Percentiles rank a stretch among this genome's conserved stretches.
phyloP scores from a whole-genome alignment of 2,888 invertebrate genomes.

The Chromoteleia sp. region DNA sequence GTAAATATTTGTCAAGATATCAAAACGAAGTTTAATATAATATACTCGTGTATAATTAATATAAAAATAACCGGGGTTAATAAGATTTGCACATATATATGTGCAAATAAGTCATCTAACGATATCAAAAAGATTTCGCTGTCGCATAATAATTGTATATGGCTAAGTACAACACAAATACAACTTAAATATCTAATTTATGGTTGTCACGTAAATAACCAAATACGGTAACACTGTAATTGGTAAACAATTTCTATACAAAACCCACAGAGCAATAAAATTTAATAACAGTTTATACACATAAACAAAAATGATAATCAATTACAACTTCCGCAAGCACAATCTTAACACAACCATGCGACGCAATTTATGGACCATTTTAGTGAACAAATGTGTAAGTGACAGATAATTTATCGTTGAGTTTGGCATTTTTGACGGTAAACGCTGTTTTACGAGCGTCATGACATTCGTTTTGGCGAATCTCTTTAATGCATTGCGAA shows the following conservation, averaged over 20 bases:
- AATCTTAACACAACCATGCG: slow-evolving; percentile 43
- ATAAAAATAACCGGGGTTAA: background rate
- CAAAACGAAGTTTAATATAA: too few species aligned
- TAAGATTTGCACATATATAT: slow-evolving; percentile 8
- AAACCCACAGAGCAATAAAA: slow-evolving; percentile 53
- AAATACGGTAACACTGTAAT: slow-evolving; percentile 40
- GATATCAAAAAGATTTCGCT: slow-evolving; percentile 14
- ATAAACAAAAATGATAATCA: slow-evolving; percentile 56
- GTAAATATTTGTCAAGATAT: too few species aligned
- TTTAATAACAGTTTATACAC: slow-evolving; percentile 56
- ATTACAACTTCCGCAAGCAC: slow-evolving; percentile 57
- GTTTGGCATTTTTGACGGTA: slow-evolving; percentile 57
- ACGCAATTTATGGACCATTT: slow-evolving; percentile 64
- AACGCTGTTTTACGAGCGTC: slow-evolving; percentile 61
- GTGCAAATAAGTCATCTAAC: slow-evolving; percentile 2
- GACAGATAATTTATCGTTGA: slow-evolving; percentile 60
- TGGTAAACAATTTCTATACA: slow-evolving; percentile 39
- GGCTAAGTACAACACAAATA: slow-evolving; percentile 4
- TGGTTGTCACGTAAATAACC: slow-evolving; percentile 53
- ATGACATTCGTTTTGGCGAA: slow-evolving; percentile 60
- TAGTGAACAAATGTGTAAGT: slow-evolving; percentile 61
- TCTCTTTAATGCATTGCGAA: slow-evolving; percentile 39
- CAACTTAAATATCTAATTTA: slow-evolving; percentile 45
- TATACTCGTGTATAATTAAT: too few species aligned
- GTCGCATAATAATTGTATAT: slow-evolving; percentile 18